Evolutionary conservation across 2,797 vertebrate genomes (phyloP).

Genomic region (Halcyon smyrnensis): DNA sequence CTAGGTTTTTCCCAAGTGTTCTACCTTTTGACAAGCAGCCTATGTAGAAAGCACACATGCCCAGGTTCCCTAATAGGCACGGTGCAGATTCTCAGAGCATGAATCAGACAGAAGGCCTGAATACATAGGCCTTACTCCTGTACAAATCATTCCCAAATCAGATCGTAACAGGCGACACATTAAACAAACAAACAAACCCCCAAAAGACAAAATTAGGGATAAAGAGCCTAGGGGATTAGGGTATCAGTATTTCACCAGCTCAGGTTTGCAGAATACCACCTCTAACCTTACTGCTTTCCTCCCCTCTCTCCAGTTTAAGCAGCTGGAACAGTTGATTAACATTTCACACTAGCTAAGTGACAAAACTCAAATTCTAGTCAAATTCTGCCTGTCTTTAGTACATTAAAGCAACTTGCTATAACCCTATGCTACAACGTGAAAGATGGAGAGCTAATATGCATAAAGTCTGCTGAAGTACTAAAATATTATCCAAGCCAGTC

Average conservation of each 20-base stretch:
- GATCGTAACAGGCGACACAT: background rate
- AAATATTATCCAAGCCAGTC: background rate
- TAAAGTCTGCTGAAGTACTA: background rate
- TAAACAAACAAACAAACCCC: background rate
- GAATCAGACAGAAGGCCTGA: background rate
- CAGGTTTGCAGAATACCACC: background rate
- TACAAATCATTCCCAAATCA: background rate
- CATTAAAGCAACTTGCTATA: background rate
- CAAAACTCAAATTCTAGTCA: background rate
- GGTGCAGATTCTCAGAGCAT: background rate
- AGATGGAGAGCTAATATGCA: background rate
- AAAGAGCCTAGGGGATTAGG: background rate
- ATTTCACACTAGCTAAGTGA: background rate
- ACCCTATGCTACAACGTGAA: background rate
- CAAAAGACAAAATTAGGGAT: background rate
- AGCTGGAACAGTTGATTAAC: background rate
- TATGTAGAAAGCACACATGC: background rate
- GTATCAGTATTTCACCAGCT: background rate
- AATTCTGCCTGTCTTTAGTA: background rate
- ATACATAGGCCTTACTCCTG: background rate
- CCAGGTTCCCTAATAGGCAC: rapidly evolving
- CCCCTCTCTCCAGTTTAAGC: background rate
- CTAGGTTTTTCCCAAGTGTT: background rate
- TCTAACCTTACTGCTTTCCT: background rate
- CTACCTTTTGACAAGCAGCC: background rate